Percentiles rank a stretch among this genome's conserved stretches.
Conservation (phyloP, 2,888 invertebrate species). For the Spisula subtruncata region DNA sequence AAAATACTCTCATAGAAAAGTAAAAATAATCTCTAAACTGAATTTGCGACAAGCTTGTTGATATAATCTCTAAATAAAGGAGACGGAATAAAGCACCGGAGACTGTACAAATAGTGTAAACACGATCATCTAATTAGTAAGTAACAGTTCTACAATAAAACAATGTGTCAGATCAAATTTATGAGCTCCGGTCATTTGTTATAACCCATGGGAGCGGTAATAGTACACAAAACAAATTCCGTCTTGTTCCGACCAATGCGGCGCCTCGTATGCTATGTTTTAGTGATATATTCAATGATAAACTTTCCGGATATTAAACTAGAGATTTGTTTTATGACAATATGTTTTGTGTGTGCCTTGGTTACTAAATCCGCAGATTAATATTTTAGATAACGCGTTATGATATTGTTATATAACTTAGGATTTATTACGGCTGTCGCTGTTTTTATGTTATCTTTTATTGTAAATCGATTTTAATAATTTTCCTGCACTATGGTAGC, state of each 20-base stretch:
- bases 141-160: neutral
- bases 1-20: too few species aligned
- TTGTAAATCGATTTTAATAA: neutral
- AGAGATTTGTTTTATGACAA: neutral
- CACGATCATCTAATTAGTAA: neutral
- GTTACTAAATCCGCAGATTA: neutral
- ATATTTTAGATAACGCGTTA: neutral
- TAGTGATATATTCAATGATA: slow-evolving; percentile 13
- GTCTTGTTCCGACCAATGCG: neutral
- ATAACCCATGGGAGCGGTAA: neutral
- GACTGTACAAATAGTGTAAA: neutral
- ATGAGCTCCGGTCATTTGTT: neutral
- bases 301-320: slow-evolving; percentile 23
- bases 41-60: neutral
- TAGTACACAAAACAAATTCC: neutral
- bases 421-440: neutral
- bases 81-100: neutral
- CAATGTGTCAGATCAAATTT: slow-evolving; percentile 10
- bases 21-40: neutral
- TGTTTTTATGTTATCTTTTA: neutral
- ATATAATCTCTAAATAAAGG: neutral
- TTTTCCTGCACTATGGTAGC: neutral
- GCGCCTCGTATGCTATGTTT: neutral
- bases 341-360: slow-evolving; percentile 19
- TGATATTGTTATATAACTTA: neutral